Base-by-base conservation (phyloP, 2,888 invertebrate genomes). In the Cancer borealis region DNA sequence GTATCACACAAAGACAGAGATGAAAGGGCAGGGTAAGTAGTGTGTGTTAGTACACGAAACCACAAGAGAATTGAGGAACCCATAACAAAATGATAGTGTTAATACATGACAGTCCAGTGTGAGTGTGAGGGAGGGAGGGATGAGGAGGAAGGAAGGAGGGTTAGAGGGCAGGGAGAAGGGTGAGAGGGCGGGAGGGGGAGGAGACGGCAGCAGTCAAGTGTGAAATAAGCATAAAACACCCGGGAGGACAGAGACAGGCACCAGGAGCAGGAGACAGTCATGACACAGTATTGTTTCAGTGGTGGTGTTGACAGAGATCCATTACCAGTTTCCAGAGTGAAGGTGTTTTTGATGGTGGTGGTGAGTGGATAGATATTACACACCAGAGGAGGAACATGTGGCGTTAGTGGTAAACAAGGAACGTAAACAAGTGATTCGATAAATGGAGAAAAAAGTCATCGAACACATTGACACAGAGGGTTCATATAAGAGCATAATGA, bases 401-500 rank as follows among this genome's bases (percentile, higher is more conserved):
- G 93, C 92, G 92, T 91, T 88, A 73, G 84, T 91, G 66, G 90
- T 90, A 54, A 92, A 94, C 87, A 90, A 84, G 92, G 88, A 94
- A 94, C 94, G 92, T 94, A 94, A 94, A 92, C 92, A 92, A 90
- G 92, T 92, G 90, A 92, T 90, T 92, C 79, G 90, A 92, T 79
- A 92, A 89, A 92, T 30, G 79, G n/a, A 94, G 84, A 84, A n/a
- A 84, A 30, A 84, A 84, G 84, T 84, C 84, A 84, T 39, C 39
- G 84, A 84, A 84, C 84, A 84, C 84, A 84, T 84, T 84, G 84
- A 94, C 94, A 94, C 73, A 94, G 92, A 94, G 54, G 94, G 92
- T 94, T 84, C 30, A 60, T 92, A 92, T 79, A 66, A 92, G 95
- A 95, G 95, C 95, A 95, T 95, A 95, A 95, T 95, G 95, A 95